phyloP scores from a whole-genome alignment of 2,888 invertebrate species.

The Pristionchus entomophagus region DNA sequence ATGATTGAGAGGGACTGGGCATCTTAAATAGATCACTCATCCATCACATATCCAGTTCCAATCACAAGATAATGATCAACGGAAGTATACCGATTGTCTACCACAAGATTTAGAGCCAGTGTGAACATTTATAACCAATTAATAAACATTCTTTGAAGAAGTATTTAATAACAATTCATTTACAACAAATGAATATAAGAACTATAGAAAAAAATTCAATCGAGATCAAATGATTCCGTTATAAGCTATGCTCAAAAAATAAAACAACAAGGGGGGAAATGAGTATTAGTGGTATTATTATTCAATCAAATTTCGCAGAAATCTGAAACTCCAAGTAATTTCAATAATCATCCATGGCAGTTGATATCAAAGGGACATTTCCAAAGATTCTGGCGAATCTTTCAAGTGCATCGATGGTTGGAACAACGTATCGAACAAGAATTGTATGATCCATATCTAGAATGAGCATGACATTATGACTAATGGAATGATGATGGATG shows the following conservation, averaged over 20 bases:
- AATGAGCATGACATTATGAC: neutral
- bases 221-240: too few species aligned
- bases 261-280: too few species aligned
- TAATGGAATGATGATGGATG: too few species aligned
- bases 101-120: too few species aligned
- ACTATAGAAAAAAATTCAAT: too few species aligned
- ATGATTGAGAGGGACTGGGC: neutral
- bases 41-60: neutral
- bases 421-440: conserved; percentile 50
- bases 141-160: neutral
- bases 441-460: neutral
- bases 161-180: neutral
- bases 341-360: conserved; percentile 16
- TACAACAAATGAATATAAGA: neutral
- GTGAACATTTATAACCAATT: too few species aligned
- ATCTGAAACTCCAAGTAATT: too few species aligned
- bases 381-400: conserved; percentile 59
- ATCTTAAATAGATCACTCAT: neutral
- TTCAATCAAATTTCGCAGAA: too few species aligned
- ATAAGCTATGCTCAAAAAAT: too few species aligned
- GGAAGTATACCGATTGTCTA: neutral
- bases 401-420: conserved; percentile 57
- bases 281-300: too few species aligned
- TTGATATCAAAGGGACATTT: neutral
- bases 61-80: neutral